A percentile compares a stretch with the other conserved stretches of the same genome.
Conservation (phyloP, 2,888 invertebrate species). For the Leptinotarsa juncta region DNA sequence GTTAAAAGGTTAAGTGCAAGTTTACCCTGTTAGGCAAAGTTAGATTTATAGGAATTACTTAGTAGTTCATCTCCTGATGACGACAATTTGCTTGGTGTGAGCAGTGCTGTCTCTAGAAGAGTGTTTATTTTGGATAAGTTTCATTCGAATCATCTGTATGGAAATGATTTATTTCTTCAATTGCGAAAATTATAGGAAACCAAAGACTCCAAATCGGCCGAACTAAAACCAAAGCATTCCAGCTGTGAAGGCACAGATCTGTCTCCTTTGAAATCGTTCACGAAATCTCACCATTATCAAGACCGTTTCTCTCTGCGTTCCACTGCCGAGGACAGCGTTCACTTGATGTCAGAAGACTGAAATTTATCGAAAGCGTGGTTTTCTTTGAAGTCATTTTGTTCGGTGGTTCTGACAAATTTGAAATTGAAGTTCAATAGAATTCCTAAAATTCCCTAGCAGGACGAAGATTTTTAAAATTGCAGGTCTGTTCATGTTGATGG, state of each 20-base stretch:
- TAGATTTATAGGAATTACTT: too few species aligned
- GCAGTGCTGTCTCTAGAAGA: too few species aligned
- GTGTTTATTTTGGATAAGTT: not conserved
- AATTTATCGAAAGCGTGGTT: constrained; percentile 10
- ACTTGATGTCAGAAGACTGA: constrained; percentile 66
- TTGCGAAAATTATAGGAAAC: constrained; percentile 43
- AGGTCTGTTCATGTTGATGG: constrained; percentile 1
- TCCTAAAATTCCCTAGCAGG: constrained; percentile 8
- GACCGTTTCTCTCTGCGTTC: constrained; percentile 69
- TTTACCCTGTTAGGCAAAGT: too few species aligned
- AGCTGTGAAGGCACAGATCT: constrained; percentile 61
- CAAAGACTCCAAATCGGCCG: constrained; percentile 55
- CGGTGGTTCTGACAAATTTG: constrained; percentile 10
- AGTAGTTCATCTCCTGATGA: too few species aligned
- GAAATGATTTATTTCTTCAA: not conserved
- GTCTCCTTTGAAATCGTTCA: constrained; percentile 56
- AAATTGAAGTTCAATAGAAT: not conserved
- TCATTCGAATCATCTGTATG: not conserved
- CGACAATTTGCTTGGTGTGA: too few species aligned
- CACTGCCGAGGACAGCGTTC: constrained; percentile 69
- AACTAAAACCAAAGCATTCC: constrained; percentile 60
- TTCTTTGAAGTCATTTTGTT: constrained; percentile 19
- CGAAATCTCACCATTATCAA: constrained; percentile 62
- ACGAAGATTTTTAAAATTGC: not conserved
- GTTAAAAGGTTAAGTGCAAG: too few species aligned